Conservation (phyloP, 2,888 invertebrate species). For the Drosophila austrosaltans region DNA sequence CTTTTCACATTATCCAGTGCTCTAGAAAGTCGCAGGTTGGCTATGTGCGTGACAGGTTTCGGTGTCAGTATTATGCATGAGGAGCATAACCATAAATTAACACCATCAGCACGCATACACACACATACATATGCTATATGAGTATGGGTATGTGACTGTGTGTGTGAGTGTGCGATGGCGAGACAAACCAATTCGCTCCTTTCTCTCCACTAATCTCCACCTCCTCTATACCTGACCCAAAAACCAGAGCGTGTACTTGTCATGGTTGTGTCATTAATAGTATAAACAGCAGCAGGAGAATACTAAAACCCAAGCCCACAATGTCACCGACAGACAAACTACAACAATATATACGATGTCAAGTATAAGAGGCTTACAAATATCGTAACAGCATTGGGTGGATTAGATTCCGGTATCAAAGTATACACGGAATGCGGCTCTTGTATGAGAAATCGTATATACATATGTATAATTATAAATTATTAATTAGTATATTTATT, state of each 20-base stretch:
- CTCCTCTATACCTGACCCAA: constrained; percentile 10
- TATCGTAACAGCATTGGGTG: constrained; percentile 15
- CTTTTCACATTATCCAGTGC: not conserved
- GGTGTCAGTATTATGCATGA: constrained; percentile 59
- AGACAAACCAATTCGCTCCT: constrained; percentile 6
- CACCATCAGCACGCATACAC: constrained; percentile 46
- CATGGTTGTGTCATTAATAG: constrained; percentile 19
- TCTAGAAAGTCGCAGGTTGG: constrained; percentile 39
- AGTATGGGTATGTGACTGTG: constrained; percentile 19
- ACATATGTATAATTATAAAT: no score
- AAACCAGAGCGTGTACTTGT: constrained; percentile 18
- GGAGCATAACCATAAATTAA: constrained; percentile 66
- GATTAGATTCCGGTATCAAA: not conserved
- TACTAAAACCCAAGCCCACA: not conserved
- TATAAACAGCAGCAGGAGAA: constrained; percentile 13
- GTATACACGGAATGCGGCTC: no score
- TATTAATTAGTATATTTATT: not conserved
- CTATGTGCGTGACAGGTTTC: constrained; percentile 66
- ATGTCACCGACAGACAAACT: constrained; percentile 35
- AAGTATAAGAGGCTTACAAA: constrained; percentile 45
- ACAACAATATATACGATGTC: constrained; percentile 29
- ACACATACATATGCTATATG: constrained; percentile 13
- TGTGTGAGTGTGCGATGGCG: not conserved
- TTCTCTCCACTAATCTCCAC: not conserved
- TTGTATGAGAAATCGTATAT: no score